Percentiles rank a stretch among this genome's conserved stretches.
Conservation (phyloP, 2,888 invertebrate species). For the Malthinus seriepunctatus region DNA sequence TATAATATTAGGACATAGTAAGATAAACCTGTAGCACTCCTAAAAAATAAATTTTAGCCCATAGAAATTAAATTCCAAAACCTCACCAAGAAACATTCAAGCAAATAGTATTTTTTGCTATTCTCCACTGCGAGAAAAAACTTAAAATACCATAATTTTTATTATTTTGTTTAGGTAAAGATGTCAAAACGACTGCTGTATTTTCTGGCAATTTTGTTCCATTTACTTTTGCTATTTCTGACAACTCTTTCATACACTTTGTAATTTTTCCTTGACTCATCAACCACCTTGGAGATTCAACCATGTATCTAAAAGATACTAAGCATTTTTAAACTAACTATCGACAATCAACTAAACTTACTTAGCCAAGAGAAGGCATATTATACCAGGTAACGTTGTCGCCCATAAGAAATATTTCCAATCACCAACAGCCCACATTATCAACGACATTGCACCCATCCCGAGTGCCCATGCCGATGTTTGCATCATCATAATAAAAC, state of each 20-base stretch:
- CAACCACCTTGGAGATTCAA: slow-evolving; percentile 69
- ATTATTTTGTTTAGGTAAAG: slow-evolving; percentile 38
- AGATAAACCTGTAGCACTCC: slow-evolving; percentile 58
- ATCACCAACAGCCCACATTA: slow-evolving; percentile 57
- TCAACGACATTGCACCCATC: slow-evolving; percentile 56
- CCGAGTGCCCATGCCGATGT: slow-evolving; percentile 60
- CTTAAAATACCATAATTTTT: slow-evolving; percentile 59
- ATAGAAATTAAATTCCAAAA: background rate
- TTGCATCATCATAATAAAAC: slow-evolving; percentile 57
- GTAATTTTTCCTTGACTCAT: slow-evolving; percentile 58
- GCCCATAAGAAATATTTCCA: slow-evolving; percentile 58
- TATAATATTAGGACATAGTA: slow-evolving; percentile 60
- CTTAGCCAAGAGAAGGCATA: slow-evolving; percentile 55
- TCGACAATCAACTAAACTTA: slow-evolving; percentile 35
- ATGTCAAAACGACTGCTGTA: slow-evolving; percentile 50
- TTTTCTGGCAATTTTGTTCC: slow-evolving; percentile 54
- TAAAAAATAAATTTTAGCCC: slow-evolving; percentile 36
- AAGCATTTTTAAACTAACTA: no score
- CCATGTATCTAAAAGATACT: slow-evolving; percentile 57
- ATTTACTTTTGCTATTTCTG: slow-evolving; percentile 61
- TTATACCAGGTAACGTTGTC: slow-evolving; percentile 53
- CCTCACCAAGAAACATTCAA: slow-evolving; percentile 61
- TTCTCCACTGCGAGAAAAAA: slow-evolving; percentile 60
- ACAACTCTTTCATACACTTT: slow-evolving; percentile 57
- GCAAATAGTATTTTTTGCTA: slow-evolving; percentile 60